Evolutionary conservation across 2,113 vertebrate species (phyloP), one percentile per base, ranked within the genome.

Genomic region (Paracanthobrama guichenoti): DNA sequence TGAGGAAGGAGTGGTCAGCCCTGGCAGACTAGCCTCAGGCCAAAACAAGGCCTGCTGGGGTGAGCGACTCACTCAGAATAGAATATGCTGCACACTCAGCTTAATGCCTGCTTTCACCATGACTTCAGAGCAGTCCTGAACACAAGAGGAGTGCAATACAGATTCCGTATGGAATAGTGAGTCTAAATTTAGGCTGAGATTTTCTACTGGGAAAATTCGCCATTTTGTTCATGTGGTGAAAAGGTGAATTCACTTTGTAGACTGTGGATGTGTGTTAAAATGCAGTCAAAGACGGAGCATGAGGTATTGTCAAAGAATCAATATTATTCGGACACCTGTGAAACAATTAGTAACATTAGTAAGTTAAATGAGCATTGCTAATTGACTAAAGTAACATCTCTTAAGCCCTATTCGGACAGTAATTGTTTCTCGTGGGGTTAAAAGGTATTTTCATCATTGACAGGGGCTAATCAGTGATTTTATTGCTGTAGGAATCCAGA

Each of bases 31-130:
- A 60, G 92, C 91, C 91, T 86, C 60, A 14, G 92, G 92, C 93
- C 91, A 93, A 91, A 93, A 93, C 90, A 92, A 87, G 90, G 78
- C 87, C 89, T 90, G 89, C 90, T 91, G 89, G 90, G 91, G 85
- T 26, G 87, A 90, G 84, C 84, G 83, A 84, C 84, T 74, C 85
- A 86, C 86, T 86, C 87, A 85, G 86, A 73, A 75, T 83, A 64
- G 73, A 48, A 85, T 24, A 76, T 77, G 18, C 86, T 79, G 26
- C 62, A 18, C 24, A n/a, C 62, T 81, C 60, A 48, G 50, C 35
- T 77, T 80, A 59, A 66, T 53, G 26, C 67, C 69, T 81, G 72
- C 39, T 84, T 3, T 24, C 39, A 13, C 48, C 39, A 81, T 42
- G 31, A 74, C 50, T 16, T 64, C 67, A 28, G 82, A 74, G 16